Conservation (phyloP, 1,140 invertebrate genomes). For the Drosophila ficusphila region DNA sequence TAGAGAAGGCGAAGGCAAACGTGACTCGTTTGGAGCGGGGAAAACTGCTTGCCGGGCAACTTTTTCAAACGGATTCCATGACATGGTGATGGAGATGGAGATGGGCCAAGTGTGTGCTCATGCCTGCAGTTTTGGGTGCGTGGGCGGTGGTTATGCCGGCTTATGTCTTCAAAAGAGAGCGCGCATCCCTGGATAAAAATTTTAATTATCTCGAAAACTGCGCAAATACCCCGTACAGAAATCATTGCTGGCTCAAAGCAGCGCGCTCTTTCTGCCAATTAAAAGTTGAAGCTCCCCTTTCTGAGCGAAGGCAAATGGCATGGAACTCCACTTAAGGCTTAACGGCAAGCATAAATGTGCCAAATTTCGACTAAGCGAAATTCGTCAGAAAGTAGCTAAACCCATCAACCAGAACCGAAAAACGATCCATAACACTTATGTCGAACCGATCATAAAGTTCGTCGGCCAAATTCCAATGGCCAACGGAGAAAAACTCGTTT, state of each 20-base stretch:
- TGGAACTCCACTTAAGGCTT: constrained; percentile 45
- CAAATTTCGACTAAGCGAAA: constrained; percentile 26
- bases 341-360: constrained; percentile 53
- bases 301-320: constrained; percentile 12
- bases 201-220: constrained; percentile 40
- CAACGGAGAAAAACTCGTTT: constrained; percentile 38
- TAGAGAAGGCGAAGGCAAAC: constrained; percentile 55
- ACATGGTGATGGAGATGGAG: too few relatives aligned
- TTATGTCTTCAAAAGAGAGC: constrained; percentile 11
- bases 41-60: constrained; percentile 38
- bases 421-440: constrained; percentile 52
- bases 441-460: constrained; percentile 46
- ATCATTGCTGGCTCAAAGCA: constrained; percentile 3
- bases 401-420: constrained; percentile 26
- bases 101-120: neutral
- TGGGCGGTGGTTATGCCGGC: constrained; percentile 3
- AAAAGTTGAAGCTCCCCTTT: constrained; percentile 28
- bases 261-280: constrained; percentile 24
- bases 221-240: neutral
- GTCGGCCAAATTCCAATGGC: constrained; percentile 34
- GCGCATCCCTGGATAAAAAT: constrained; percentile 8
- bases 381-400: constrained; percentile 52
- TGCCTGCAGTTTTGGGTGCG: constrained; percentile 3
- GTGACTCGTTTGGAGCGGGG: constrained; percentile 49
- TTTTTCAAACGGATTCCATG: constrained; percentile 36